Base-by-base conservation (phyloP, 2,113 vertebrate genomes). In the Anarrhichthys ocellatus region DNA sequence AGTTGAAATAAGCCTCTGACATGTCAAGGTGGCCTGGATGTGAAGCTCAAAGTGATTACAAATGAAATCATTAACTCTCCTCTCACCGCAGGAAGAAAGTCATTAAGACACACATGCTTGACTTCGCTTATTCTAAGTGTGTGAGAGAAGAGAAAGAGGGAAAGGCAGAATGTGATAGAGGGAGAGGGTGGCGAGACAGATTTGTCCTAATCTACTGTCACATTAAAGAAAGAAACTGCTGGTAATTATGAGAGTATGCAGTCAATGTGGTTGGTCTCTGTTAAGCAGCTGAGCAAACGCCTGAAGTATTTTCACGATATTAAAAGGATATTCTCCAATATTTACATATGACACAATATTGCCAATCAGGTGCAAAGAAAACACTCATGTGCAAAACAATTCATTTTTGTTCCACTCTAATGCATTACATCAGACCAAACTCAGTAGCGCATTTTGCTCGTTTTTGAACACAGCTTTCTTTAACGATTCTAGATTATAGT, bases 21-120 rank as follows among this genome's bases (percentile, higher is more conserved):
- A 73, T 88, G 80, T 91, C 84, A 91, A 91, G 85, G 86, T 92
- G 88, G 83, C 82, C 86, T 89, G 80, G 89, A 89, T 87, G 84
- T 87, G 76, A 85, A 87, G 78, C 89, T 87, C 73, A 61, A 68
- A 80, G 76, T 88, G 88, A 91, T 90, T 92, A 87, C 76, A 87
- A 89, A 89, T 89, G 72, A 87, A 91, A 92, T 92, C 79, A 88
- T 92, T 91, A 92, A 90, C 83, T 84, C 86, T 46, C 66, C 50
- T 82, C 73, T 91, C 82, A 85, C 62, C 9, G 22, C 86, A 79
- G 87, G 82, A 90, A 84, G 81, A 87, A 79, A 88, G 81, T 90
- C 89, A 87, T 92, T 92, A 89, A 80, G 79, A 75, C 82, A 70
- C 84, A 76, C 83, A 78, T 59, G 78, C 85, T 79, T 72, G 38